These are phyloP conservation scores for Scelioninae gen. 1 DNA, from an alignment of 2,888 invertebrate species.

Conservation along the genomic window DNA sequence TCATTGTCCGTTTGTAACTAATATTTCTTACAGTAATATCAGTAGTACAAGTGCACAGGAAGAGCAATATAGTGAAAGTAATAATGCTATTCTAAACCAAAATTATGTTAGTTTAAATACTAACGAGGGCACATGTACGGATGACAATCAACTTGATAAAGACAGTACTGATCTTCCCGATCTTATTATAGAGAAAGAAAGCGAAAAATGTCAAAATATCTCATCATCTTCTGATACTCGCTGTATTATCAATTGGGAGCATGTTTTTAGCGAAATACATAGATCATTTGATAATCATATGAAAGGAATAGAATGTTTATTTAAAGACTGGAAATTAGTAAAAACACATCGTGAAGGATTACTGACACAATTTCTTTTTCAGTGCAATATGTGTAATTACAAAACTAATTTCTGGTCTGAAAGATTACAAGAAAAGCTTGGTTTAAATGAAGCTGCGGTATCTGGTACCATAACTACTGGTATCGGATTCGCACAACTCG, in stretches of 20 bases:
- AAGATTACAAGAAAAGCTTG: neutral
- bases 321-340: slow-evolving; percentile 14
- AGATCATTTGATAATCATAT: slow-evolving; percentile 21
- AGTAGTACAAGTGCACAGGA: too few species aligned
- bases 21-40: too few species aligned
- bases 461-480: neutral
- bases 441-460: neutral
- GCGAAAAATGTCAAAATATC: neutral
- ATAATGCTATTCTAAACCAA: too few species aligned
- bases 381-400: too few species aligned
- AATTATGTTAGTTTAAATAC: too few species aligned
- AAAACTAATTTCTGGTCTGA: neutral
- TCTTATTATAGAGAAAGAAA: neutral
- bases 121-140: too few species aligned
- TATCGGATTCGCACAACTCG: neutral
- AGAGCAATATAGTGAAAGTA: too few species aligned
- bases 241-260: neutral
- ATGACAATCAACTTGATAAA: too few species aligned
- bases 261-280: slow-evolving; percentile 12
- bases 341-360: slow-evolving; percentile 1
- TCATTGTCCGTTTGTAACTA: too few species aligned
- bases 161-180: neutral
- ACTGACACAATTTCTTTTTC: neutral
- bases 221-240: neutral
- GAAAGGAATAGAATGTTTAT: slow-evolving; percentile 12